These are phyloP conservation scores for Scaptomyza tumidula DNA, from an alignment of 2,888 invertebrate species.

Conservation along the genomic window DNA sequence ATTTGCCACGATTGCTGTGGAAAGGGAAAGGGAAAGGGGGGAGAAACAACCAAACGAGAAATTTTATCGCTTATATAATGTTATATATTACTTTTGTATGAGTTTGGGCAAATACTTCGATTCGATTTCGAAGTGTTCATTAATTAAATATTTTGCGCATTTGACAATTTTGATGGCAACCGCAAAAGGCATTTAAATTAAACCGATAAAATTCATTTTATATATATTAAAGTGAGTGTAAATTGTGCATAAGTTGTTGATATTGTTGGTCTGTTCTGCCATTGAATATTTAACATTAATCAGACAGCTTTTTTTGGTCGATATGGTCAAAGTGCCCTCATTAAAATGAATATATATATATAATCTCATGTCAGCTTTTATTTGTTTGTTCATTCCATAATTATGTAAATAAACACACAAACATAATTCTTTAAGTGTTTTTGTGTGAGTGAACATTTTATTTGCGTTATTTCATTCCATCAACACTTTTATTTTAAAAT, in stretches of 20 bases:
- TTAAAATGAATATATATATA: slow-evolving; percentile 43
- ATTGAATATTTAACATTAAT: too few relatives aligned
- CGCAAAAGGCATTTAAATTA: slow-evolving; percentile 46
- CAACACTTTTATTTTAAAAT: slow-evolving; percentile 13
- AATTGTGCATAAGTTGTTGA: slow-evolving; percentile 3
- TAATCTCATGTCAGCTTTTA: slow-evolving; percentile 38
- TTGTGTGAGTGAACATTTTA: background rate
- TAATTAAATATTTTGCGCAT: slow-evolving; percentile 60
- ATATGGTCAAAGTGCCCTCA: slow-evolving; percentile 39
- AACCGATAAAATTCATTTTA: slow-evolving; percentile 42
- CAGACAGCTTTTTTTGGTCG: slow-evolving; percentile 50
- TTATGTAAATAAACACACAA: slow-evolving; percentile 26
- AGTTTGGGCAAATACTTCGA: background rate
- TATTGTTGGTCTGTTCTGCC: slow-evolving; percentile 2
- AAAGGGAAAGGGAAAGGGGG: background rate
- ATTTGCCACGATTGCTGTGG: slow-evolving; percentile 9
- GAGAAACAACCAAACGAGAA: background rate
- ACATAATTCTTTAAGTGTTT: background rate
- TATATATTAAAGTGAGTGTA: slow-evolving; percentile 21
- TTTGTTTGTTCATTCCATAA: slow-evolving; percentile 36
- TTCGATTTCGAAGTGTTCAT: slow-evolving; percentile 16
- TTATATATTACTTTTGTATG: background rate
- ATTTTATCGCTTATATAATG: slow-evolving; percentile 1
- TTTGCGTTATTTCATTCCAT: background rate
- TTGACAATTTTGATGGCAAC: slow-evolving; percentile 37